Evolutionary conservation across 1,140 invertebrate species (phyloP).

Genomic region (Holcopasites calliopsidis): DNA sequence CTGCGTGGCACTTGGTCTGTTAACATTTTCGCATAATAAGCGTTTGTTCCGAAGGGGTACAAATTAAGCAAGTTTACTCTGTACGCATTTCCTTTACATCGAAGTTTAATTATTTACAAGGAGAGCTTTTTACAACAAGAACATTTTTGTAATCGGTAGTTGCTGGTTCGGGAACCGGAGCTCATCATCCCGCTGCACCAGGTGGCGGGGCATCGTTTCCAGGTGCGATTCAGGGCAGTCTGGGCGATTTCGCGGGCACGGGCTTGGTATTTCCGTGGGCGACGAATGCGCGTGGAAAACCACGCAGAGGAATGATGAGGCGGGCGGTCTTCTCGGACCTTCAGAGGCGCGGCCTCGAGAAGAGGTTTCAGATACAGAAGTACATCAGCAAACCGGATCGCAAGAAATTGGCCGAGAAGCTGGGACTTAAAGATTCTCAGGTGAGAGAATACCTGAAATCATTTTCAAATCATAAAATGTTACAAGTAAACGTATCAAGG

Average conservation of each 20-base stretch:
- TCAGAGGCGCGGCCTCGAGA: constrained; percentile 95
- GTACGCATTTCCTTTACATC: too few species aligned
- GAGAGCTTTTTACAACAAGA: too few species aligned
- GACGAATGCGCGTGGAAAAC: constrained; percentile 88
- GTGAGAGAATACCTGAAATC: constrained; percentile 79
- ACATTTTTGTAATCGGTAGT: constrained; percentile 37
- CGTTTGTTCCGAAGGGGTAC: too few species aligned
- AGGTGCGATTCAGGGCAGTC: constrained; percentile 68
- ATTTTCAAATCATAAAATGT: too few species aligned
- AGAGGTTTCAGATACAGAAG: constrained; percentile 97
- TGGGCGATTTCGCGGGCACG: constrained; percentile 73
- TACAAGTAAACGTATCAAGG: too few species aligned
- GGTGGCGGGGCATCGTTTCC: constrained; percentile 83
- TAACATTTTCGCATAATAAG: too few species aligned
- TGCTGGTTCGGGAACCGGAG: constrained; percentile 67
- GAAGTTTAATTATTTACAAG: too few species aligned
- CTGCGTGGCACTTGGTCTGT: too few species aligned
- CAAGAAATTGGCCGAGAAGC: constrained; percentile 96
- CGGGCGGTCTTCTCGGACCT: constrained; percentile 95
- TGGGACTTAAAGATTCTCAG: constrained; percentile 97
- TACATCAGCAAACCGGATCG: constrained; percentile 99
- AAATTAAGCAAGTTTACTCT: too few species aligned
- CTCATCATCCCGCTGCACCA: constrained; percentile 76
- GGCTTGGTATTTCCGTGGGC: constrained; percentile 88
- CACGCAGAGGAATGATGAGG: constrained; percentile 95